Conservation (phyloP, 1,140 invertebrate species). For the Carposina sasakii region DNA sequence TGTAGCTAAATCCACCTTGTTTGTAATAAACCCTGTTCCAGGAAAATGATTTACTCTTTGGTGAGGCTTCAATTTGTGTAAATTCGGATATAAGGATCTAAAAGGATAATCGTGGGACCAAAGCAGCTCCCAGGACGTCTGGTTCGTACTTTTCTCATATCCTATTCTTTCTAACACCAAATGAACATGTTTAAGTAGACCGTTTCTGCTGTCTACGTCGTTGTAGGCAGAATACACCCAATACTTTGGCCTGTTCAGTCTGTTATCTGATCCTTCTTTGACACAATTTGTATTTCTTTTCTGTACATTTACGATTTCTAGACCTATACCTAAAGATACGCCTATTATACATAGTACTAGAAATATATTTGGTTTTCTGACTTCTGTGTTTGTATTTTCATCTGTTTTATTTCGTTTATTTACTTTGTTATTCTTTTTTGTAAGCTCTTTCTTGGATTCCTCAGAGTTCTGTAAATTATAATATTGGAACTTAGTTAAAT, state of each 20-base stretch:
- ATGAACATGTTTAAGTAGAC: constrained; percentile 86
- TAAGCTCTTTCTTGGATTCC: no score
- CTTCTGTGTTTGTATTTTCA: constrained; percentile 21
- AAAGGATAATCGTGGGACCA: constrained; percentile 98
- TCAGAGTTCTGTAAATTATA: no score
- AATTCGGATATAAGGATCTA: constrained; percentile 71
- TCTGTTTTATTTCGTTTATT: constrained; percentile 16
- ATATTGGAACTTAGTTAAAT: no score
- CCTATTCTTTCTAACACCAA: constrained; percentile 82
- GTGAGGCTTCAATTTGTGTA: constrained; percentile 77
- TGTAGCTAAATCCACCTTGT: constrained; percentile 93
- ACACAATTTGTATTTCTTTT: no score
- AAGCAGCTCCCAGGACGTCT: constrained; percentile 86
- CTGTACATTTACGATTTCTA: constrained; percentile 45
- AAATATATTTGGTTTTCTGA: constrained; percentile 35
- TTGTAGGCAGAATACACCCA: constrained; percentile 52
- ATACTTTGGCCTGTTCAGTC: constrained; percentile 36
- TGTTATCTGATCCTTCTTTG: constrained; percentile 24
- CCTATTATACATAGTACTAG: constrained; percentile 51
- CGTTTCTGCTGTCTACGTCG: constrained; percentile 44
- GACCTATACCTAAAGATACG: constrained; percentile 42
- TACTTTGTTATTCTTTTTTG: constrained; percentile 16
- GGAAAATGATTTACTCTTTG: constrained; percentile 96
- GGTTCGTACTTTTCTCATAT: constrained; percentile 75
- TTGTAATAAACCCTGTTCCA: constrained; percentile 94